These are phyloP conservation scores for Lanistes nyassanus DNA, from an alignment of 1,140 invertebrate genomes.

Conservation along the genomic window DNA sequence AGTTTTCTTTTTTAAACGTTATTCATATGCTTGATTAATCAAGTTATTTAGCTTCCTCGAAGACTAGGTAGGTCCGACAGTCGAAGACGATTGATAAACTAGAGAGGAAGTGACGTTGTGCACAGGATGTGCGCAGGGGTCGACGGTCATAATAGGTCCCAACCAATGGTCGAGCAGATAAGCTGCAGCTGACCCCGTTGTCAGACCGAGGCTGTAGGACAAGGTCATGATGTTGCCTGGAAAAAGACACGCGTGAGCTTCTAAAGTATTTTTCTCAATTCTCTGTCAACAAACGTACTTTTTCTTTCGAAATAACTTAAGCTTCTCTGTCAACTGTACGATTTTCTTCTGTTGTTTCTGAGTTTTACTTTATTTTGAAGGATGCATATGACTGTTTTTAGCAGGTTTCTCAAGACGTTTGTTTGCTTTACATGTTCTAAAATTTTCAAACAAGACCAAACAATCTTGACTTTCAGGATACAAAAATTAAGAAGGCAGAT, in stretches of 20 bases:
- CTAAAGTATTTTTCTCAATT: too few relatives aligned
- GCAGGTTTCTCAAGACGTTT: too few relatives aligned
- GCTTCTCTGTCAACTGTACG: too few relatives aligned
- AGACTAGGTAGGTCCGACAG: background rate
- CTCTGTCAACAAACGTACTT: too few relatives aligned
- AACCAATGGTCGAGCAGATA: conserved; percentile 78
- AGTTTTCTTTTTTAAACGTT: background rate
- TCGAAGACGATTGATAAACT: background rate
- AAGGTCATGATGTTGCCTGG: conserved; percentile 92
- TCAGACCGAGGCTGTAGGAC: conserved; percentile 86
- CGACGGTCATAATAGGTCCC: conserved; percentile 28
- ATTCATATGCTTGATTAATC: background rate
- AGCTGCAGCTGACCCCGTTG: conserved; percentile 82
- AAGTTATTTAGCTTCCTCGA: background rate
- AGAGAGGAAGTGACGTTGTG: background rate
- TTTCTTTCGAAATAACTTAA: background rate
- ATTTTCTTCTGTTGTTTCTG: too few relatives aligned
- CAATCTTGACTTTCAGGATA: too few relatives aligned
- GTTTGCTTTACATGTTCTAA: too few relatives aligned
- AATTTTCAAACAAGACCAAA: too few relatives aligned
- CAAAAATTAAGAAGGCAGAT: too few relatives aligned
- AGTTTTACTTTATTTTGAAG: too few relatives aligned
- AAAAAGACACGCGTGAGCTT: conserved; percentile 23
- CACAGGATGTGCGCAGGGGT: conserved; percentile 16
- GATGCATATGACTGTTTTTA: too few relatives aligned